These are phyloP conservation scores for Cheilosia impressa DNA, from an alignment of 2,888 invertebrate genomes.

Conservation along the genomic window DNA sequence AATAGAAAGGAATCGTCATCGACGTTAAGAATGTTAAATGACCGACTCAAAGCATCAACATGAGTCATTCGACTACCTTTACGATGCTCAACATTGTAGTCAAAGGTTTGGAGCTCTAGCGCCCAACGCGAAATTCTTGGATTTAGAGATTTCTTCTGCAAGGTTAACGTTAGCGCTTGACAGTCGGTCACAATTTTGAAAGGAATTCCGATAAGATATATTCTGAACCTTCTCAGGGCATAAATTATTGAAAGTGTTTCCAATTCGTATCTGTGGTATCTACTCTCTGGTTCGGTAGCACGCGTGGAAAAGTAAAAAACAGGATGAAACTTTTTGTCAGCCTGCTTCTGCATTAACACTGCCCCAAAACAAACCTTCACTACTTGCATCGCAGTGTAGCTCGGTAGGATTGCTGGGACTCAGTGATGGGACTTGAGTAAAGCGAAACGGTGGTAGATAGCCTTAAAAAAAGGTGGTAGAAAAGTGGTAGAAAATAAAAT, in stretches of 20 bases:
- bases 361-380: conserved; percentile 68
- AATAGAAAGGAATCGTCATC: conserved; percentile 36
- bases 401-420: conserved; percentile 74
- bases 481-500: too few relatives aligned
- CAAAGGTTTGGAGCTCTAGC: conserved; percentile 69
- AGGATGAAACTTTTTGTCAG: conserved; percentile 60
- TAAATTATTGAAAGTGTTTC: conserved; percentile 16
- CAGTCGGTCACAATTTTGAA: conserved; percentile 78
- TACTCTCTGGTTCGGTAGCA: too few relatives aligned
- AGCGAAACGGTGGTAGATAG: too few relatives aligned
- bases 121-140: conserved; percentile 74
- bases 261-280: conserved; percentile 66
- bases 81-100: conserved; percentile 73
- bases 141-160: conserved; percentile 70
- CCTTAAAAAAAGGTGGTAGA: too few relatives aligned
- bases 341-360: conserved; percentile 75
- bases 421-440: too few relatives aligned
- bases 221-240: conserved; percentile 21
- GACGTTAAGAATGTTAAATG: conserved; percentile 28
- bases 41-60: conserved; percentile 78
- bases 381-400: conserved; percentile 77
- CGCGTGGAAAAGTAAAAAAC: too few relatives aligned
- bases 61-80: conserved; percentile 77
- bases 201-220: conserved; percentile 58
- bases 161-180: conserved; percentile 71